These are phyloP conservation scores for Lepidurus couesii DNA, from an alignment of 1,140 invertebrate genomes.

Conservation along the genomic window DNA sequence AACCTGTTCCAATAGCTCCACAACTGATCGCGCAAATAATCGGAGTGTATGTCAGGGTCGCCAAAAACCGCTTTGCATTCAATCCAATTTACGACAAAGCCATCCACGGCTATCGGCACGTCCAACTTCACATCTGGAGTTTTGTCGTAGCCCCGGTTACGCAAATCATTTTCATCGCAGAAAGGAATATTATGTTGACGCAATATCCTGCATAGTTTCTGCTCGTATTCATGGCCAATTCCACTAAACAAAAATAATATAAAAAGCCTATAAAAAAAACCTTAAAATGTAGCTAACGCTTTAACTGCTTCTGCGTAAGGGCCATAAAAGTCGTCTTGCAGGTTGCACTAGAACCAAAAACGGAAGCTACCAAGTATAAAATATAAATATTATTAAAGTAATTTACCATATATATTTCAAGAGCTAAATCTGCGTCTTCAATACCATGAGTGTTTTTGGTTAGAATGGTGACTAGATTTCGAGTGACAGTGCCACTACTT, in stretches of 20 bases:
- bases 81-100: constrained; percentile 87
- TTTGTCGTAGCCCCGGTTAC: constrained; percentile 82
- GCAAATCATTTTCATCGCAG: constrained; percentile 71
- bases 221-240: constrained; percentile 70
- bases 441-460: constrained; percentile 67
- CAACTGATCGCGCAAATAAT: constrained; percentile 80
- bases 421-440: constrained; percentile 61
- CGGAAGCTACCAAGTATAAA: constrained; percentile 26
- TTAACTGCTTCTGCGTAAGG: constrained; percentile 66
- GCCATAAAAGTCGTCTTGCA: constrained; percentile 70
- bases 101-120: constrained; percentile 78
- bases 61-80: constrained; percentile 94
- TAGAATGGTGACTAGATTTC: constrained; percentile 50
- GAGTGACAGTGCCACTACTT: constrained; percentile 35
- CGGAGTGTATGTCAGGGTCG: constrained; percentile 69
- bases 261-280: background rate
- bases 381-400: constrained; percentile 40
- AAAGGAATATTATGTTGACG: constrained; percentile 58
- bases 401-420: constrained; percentile 69
- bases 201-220: constrained; percentile 57
- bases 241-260: constrained; percentile 48
- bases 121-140: constrained; percentile 90
- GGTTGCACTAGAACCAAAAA: constrained; percentile 50
- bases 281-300: constrained; percentile 49
- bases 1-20: constrained; percentile 85